Base-by-base conservation (phyloP, 1,140 invertebrate species). In the Anadara kagoshimensis region DNA sequence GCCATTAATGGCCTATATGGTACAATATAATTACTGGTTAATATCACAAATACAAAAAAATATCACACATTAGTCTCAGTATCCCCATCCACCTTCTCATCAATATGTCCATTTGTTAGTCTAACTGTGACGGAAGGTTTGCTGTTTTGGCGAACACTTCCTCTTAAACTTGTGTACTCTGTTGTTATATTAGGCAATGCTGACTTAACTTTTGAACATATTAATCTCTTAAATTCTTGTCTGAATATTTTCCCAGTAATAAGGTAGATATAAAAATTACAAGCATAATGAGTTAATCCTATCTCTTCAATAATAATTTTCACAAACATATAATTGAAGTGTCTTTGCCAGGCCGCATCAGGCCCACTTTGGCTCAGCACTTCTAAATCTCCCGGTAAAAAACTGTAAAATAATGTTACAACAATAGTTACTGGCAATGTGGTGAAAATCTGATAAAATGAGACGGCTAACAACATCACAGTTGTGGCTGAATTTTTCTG, bases 361-460 rank as follows among this genome's bases (percentile, higher is more conserved):
- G 68, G 70, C 7, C n/a, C n/a, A 43, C 62, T 64, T 18, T 64
- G 49, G 10, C 29, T 49, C 36, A 64, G 41, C n/a, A n/a, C 26
- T 5, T 22, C 10, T 5, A 18, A 12, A n/a, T n/a, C n/a, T n/a
- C 45, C 47, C 2, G 22, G 18, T 16, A n/a, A 12, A 16, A 41
- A 12, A 59, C 26, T 36, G 43, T 64, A 64, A 41, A 47, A 81
- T 20, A 87, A 47, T 2, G 77, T 69, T 53, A 83, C 85, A 20
- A 83, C 78, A 36, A 89, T 75, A 7, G 85, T 86, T 7, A 84
- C 83, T 5, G 88, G 88, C 16, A 89, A 73, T 18, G 85, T 85
- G 12, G 87, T 89, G 51, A 88, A 76, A 24, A 89, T 88, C 20
- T 86, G 81, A 73, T 88, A 88, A 79, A 89, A 89, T 11, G 87